These are phyloP conservation scores for Sterrhoptilus dennistouni DNA, from an alignment of 2,113 vertebrate species.

Conservation along the genomic window DNA sequence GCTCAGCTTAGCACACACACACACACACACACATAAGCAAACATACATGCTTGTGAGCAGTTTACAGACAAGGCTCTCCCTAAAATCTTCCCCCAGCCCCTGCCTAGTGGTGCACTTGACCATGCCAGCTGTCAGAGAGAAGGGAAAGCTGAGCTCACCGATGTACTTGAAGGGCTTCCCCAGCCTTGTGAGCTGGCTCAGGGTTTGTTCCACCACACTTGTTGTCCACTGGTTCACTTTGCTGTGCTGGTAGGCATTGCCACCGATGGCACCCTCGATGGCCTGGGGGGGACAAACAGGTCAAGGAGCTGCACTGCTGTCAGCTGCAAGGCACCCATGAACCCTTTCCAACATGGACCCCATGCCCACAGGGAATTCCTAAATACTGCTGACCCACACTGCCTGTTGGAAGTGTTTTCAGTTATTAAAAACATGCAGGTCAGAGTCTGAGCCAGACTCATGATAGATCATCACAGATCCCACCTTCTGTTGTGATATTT, in stretches of 20 bases:
- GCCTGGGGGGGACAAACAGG: constrained; percentile 65
- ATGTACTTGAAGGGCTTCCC: constrained; percentile 97
- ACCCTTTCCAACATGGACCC: neutral
- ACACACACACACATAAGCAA: neutral
- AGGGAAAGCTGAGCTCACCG: constrained; percentile 66
- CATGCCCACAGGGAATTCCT: neutral
- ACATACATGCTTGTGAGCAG: neutral
- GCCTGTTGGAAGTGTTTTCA: neutral
- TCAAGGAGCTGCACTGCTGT: neutral
- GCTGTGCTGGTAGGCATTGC: constrained; percentile 90
- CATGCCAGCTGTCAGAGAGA: neutral
- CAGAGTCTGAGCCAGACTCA: neutral
- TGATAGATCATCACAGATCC: neutral
- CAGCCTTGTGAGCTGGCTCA: constrained; percentile 91
- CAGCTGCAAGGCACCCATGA: neutral
- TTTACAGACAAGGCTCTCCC: neutral
- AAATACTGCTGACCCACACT: neutral
- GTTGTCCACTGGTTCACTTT: constrained; percentile 92
- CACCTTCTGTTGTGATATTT: neutral
- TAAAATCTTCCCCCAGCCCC: neutral
- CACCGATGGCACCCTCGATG: constrained; percentile 87
- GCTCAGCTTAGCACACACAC: neutral
- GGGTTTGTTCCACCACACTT: constrained; percentile 87
- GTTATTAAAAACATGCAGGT: neutral
- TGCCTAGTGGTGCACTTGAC: neutral